Evolutionary conservation across 1,140 invertebrate genomes (phyloP), one percentile per base, ranked within the genome.

Genomic region (Gonatopus flavifemur): DNA sequence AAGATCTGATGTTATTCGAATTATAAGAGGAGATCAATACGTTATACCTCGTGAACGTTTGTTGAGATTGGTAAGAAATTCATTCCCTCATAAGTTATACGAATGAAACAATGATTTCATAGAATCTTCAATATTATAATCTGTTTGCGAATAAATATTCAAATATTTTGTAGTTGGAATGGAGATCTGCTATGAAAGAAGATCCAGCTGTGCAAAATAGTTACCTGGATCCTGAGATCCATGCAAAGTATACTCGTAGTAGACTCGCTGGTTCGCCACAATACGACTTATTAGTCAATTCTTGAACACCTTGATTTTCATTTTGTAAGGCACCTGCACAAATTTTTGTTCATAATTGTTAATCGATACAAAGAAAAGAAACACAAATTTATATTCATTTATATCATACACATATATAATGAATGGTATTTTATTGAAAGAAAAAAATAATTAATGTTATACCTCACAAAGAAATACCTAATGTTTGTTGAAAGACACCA

Each of bases 201-300:
- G 86, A 89, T 56, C 66, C 84, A 16, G 85, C 83, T 12, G 86
- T 93, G 2, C 86, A 85, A 69, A 66, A 75, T 1, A 85, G 82
- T 56, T 84, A 81, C 37, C 70, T 91, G 40, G 79, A 86, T 47
- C 74, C 84, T 1, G 84, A 88, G 47, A 80, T 81, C 9, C 89
- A 92, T 66, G 82, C 84, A 13, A 87, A 89, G 62, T 91, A 86
- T 52, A 81, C 87, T n/a, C 79, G 81, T 50, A 84, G 84, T 10
- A 78, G 81, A 25, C 76, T 83, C 18, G 83, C 83, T 48, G 88
- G 87, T 10, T 72, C 77, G 48, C 81, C 86, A 10, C 81, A 90
- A 55, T 91, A 88, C 62, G 88, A 90, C 63, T 77, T 87, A 59
- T 59, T 85, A 16, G 37, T 66, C 60, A 55, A 38, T 46, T 48